phyloP scores from a whole-genome alignment of 2,888 invertebrate genomes.

The Chrysodeixis includens region DNA sequence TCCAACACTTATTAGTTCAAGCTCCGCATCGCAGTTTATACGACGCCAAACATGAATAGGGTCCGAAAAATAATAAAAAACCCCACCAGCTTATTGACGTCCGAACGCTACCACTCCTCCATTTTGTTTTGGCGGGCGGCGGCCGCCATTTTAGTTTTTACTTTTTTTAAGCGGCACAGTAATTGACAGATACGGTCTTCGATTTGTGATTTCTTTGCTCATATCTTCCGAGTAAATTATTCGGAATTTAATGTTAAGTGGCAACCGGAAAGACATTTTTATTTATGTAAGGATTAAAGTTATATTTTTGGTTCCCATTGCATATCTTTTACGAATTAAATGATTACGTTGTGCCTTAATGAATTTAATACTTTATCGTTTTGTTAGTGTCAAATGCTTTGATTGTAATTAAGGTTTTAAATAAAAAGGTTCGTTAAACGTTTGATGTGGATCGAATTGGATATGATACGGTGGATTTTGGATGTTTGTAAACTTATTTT shows the following conservation, averaged over 20 bases:
- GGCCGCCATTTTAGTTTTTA: slow-evolving; percentile 53
- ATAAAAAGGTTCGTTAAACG: slow-evolving; percentile 29
- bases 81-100: slow-evolving; percentile 47
- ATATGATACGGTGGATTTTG: background rate
- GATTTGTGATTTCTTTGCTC: slow-evolving; percentile 64
- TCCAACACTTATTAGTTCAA: slow-evolving; percentile 15
- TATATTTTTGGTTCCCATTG: slow-evolving; percentile 49
- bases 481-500: background rate
- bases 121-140: slow-evolving; percentile 59
- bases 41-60: slow-evolving; percentile 42
- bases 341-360: slow-evolving; percentile 39
- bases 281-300: slow-evolving; percentile 51
- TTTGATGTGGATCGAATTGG: background rate
- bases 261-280: slow-evolving; percentile 65
- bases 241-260: slow-evolving; percentile 68
- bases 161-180: slow-evolving; percentile 62
- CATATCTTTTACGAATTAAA: slow-evolving; percentile 50
- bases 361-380: slow-evolving; percentile 7
- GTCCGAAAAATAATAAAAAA: slow-evolving; percentile 29
- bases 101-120: slow-evolving; percentile 55
- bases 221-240: slow-evolving; percentile 64
- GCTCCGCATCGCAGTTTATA: slow-evolving; percentile 29
- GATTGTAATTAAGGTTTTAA: slow-evolving; percentile 11
- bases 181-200: slow-evolving; percentile 74
- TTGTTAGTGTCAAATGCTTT: slow-evolving; percentile 39